Evolutionary conservation across 2,113 vertebrate species (phyloP).

Genomic region (Suricata suricatta): DNA sequence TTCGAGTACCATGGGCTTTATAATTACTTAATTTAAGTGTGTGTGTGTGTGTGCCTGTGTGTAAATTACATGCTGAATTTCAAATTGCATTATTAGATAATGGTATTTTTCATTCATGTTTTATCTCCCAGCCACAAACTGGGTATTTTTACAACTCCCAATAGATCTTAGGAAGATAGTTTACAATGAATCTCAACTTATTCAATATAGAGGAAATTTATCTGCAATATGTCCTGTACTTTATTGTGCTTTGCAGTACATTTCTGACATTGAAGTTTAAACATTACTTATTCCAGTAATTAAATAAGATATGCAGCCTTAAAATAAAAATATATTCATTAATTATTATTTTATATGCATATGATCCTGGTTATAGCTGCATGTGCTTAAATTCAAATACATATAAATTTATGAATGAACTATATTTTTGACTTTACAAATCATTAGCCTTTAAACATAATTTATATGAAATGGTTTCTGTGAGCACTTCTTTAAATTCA

Average conservation of each 20-base stretch:
- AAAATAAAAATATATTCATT: conserved; percentile 76
- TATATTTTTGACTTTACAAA: conserved; percentile 75
- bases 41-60: background rate
- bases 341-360: conserved; percentile 65
- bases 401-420: conserved; percentile 63
- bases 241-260: conserved; percentile 78
- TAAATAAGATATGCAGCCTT: conserved; percentile 58
- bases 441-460: conserved; percentile 56
- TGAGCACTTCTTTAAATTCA: conserved; percentile 42
- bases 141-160: conserved; percentile 67
- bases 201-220: conserved; percentile 76
- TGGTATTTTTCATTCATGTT: conserved; percentile 75
- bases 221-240: conserved; percentile 78
- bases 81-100: conserved; percentile 74
- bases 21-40: background rate
- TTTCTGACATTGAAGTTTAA: conserved; percentile 68
- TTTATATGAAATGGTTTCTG: conserved; percentile 49
- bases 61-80: conserved; percentile 70
- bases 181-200: conserved; percentile 76
- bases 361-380: conserved; percentile 58
- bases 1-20: background rate
- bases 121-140: conserved; percentile 71
- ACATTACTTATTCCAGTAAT: conserved; percentile 42
- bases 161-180: conserved; percentile 75
- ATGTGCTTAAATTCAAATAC: conserved; percentile 59